Conservation (phyloP, 1,140 invertebrate species). For the Stenopsyche tienmushanensis region DNA sequence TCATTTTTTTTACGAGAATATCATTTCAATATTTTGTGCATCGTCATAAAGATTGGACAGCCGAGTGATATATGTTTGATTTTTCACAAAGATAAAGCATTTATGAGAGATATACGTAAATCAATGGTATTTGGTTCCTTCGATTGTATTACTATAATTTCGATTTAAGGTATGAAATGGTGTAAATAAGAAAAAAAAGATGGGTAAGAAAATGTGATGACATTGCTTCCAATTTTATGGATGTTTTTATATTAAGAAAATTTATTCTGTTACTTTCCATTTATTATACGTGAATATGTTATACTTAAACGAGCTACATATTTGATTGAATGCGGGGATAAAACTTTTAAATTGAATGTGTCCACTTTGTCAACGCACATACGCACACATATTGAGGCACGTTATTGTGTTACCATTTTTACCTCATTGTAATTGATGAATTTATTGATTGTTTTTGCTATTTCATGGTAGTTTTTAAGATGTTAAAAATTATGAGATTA, state of each 20-base stretch:
- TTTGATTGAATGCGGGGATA: not conserved
- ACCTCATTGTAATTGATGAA: too few species aligned
- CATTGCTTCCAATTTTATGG: not conserved
- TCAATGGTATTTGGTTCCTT: constrained; percentile 3
- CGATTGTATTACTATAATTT: too few species aligned
- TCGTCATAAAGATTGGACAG: not conserved
- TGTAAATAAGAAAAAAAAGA: not conserved
- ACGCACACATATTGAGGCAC: constrained; percentile 1
- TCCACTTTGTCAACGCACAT: not conserved
- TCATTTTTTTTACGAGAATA: not conserved
- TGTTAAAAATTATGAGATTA: too few species aligned
- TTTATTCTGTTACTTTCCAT: not conserved
- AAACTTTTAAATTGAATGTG: not conserved
- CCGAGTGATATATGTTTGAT: not conserved
- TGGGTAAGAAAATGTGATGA: not conserved
- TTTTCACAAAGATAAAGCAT: not conserved
- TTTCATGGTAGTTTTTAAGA: too few species aligned
- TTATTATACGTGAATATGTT: too few species aligned
- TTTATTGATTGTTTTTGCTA: too few species aligned
- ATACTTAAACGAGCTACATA: too few species aligned
- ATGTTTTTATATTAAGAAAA: not conserved
- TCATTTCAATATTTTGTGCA: not conserved
- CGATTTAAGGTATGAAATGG: not conserved
- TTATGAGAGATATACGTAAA: not conserved
- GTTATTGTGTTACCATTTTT: too few species aligned